Base-by-base conservation (phyloP, 2,797 vertebrate genomes). In the Helicolenus hilgendorfi region DNA sequence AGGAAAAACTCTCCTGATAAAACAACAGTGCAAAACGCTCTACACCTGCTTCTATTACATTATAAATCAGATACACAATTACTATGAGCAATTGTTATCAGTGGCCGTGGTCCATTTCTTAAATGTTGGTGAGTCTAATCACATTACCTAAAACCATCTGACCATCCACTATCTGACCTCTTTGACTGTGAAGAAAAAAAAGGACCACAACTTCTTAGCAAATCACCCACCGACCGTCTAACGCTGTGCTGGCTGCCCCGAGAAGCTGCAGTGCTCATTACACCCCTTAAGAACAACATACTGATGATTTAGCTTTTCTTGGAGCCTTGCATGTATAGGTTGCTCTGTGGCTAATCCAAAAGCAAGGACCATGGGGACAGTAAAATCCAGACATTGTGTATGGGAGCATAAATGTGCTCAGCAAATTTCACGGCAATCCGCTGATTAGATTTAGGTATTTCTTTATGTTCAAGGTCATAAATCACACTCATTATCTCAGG, bases 371-470 rank as follows among this genome's bases (percentile, higher is more conserved):
- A 27, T 0, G 11, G 76, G 73, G 76, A 81, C 81, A 79, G 35
- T 36, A n/a, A 65, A 36, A 79, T 63, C 56, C 76, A 73, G 76
- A 79, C 69, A 55, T 5, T 73, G 79, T 27, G 29, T 41, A 64
- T 11, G 58, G 76, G 78, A 62, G 24, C 24, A 5, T 26, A 27
- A 81, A 83, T 38, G 27, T 20, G 29, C 62, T 77, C 74, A 73
- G 84, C 80, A 86, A 64, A 83, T 81, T 71, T 71, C 55, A 67
- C 35, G 55, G 71, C 45, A 83, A 81, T 65, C 77, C 49, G 71
- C 72, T 85, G 88, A 87, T 80, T 81, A 53, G 13, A 83, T 78
- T 79, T 20, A 60, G 58, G 26, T 60, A 3, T 72, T 74, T 72
- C 60, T 53, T 53, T 63, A 31, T 69, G 72, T 80, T 86, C 24